A percentile compares a stretch with the other conserved stretches of the same genome.
Conservation (phyloP, 2,797 vertebrate genomes). For the Acanthopagrus latus region DNA sequence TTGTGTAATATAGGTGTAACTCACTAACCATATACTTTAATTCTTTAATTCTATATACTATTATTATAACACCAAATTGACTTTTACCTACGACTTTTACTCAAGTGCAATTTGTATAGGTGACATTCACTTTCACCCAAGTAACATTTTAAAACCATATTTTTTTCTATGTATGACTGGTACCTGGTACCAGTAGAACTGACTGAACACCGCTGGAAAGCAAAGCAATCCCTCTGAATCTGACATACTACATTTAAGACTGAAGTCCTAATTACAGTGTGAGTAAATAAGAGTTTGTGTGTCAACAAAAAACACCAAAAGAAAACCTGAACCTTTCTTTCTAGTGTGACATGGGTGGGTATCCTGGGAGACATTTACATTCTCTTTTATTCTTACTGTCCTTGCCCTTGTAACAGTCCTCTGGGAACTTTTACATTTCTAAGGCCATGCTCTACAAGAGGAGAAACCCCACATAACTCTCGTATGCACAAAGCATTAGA, state of each 20-base stretch:
- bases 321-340: background rate
- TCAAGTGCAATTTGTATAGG: no score
- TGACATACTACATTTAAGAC: background rate
- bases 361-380: background rate
- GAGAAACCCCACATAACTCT: conserved; percentile 20
- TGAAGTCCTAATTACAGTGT: background rate
- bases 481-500: conserved; percentile 19
- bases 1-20: no score
- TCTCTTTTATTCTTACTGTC: background rate
- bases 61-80: no score
- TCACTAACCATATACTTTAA: no score
- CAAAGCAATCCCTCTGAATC: no score
- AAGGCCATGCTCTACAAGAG: background rate
- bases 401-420: background rate
- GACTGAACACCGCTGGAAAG: no score
- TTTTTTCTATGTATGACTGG: no score
- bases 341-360: background rate
- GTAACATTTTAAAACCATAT: no score
- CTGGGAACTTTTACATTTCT: conserved; percentile 32
- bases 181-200: no score
- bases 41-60: no score
- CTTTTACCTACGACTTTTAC: no score
- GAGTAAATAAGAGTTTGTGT: conserved; percentile 1
- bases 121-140: no score
- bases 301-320: conserved; percentile 6